Conservation (phyloP, 2,888 invertebrate genomes). For the Campoplex nolae region DNA sequence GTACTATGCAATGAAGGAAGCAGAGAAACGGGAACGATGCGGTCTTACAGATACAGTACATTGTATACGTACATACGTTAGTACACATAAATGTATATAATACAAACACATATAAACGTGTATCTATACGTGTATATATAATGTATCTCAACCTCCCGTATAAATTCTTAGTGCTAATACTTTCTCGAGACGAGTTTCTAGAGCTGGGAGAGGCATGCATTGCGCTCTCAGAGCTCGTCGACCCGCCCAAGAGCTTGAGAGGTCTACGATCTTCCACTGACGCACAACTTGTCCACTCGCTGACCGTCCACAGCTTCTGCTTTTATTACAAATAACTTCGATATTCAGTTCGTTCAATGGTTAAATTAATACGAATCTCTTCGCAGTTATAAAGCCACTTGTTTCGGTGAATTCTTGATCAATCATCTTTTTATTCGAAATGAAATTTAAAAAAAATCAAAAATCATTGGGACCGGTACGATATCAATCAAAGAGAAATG, state of each 20-base stretch:
- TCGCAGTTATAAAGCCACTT: too few species aligned
- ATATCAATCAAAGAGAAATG: too few species aligned
- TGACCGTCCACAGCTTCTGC: slow-evolving; percentile 17
- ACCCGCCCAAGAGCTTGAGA: slow-evolving; percentile 55
- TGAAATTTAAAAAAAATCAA: background rate
- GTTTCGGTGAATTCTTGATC: background rate
- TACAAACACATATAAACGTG: background rate
- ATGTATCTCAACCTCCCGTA: slow-evolving; percentile 53
- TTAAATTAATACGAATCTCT: background rate
- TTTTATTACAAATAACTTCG: slow-evolving; percentile 19
- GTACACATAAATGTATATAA: background rate
- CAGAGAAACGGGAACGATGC: slow-evolving; percentile 66
- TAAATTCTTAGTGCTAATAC: slow-evolving; percentile 67
- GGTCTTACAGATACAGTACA: slow-evolving; percentile 56
- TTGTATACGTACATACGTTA: background rate
- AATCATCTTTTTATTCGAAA: background rate
- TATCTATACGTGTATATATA: slow-evolving; percentile 6
- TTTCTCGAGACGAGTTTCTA: slow-evolving; percentile 66
- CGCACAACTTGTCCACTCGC: slow-evolving; percentile 35
- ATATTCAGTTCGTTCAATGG: background rate
- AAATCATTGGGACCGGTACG: background rate
- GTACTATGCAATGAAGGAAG: slow-evolving; percentile 61
- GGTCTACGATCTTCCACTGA: slow-evolving; percentile 51
- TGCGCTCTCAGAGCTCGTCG: slow-evolving; percentile 55
- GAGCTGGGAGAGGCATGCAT: slow-evolving; percentile 66